A percentile compares a stretch with the other conserved stretches of the same genome.
These are phyloP conservation scores for Pomacea maculata DNA, from an alignment of 1,140 invertebrate species.

Conservation along the genomic window DNA sequence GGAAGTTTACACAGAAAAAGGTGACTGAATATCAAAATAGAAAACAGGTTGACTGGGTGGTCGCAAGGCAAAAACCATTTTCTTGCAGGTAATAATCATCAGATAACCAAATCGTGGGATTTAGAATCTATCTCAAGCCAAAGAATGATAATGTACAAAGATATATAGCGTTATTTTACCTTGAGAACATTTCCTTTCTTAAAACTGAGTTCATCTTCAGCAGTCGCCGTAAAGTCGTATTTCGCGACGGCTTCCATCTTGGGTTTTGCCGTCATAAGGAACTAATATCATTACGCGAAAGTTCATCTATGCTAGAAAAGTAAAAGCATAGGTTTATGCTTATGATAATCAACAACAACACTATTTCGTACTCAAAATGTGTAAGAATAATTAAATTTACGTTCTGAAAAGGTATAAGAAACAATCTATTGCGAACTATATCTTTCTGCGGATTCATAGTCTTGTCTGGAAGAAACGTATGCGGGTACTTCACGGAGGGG, in stretches of 20 bases:
- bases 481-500: too few species aligned
- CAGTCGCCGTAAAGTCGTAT: slow-evolving; percentile 98
- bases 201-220: slow-evolving; percentile 98
- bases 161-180: slow-evolving; percentile 70
- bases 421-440: not conserved
- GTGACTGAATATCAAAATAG: slow-evolving; percentile 1
- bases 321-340: not conserved
- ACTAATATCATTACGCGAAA: slow-evolving; percentile 5
- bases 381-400: not conserved
- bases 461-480: too few species aligned
- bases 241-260: slow-evolving; percentile 97
- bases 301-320: not conserved
- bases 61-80: not conserved
- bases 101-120: not conserved
- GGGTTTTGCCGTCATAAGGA: not conserved
- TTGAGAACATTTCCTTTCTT: slow-evolving; percentile 92
- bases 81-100: not conserved
- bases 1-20: not conserved
- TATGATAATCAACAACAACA: not conserved
- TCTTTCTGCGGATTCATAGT: too few species aligned
- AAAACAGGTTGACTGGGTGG: slow-evolving; percentile 15
- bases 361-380: not conserved
- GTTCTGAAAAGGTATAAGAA: not conserved
- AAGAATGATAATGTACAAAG: not conserved
- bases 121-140: too few species aligned